Evolutionary conservation across 2,888 invertebrate species (phyloP).

Genomic region (Leucoptera coffeella): DNA sequence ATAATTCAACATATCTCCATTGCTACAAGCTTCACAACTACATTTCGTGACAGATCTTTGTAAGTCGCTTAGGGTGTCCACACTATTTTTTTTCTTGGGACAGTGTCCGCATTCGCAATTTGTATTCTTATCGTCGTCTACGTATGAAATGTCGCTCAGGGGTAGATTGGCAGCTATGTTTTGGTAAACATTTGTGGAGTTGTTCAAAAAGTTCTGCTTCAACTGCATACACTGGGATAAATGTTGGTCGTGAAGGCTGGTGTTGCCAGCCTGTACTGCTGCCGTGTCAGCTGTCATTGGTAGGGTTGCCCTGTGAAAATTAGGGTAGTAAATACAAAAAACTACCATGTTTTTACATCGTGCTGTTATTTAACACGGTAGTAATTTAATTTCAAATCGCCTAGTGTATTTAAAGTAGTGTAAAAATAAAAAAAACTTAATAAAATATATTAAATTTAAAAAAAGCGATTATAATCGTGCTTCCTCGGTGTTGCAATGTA

Average conservation of each 20-base stretch:
- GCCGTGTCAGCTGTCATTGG: conserved; percentile 69
- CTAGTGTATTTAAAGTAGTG: background rate
- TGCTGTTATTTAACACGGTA: too few species aligned
- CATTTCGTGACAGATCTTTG: conserved; percentile 39
- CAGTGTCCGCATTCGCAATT: conserved; percentile 43
- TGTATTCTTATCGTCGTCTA: conserved; percentile 28
- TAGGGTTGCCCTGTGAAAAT: conserved; percentile 71
- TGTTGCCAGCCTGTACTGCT: conserved; percentile 33
- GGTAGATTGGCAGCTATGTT: conserved; percentile 29
- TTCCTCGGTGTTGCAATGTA: too few species aligned
- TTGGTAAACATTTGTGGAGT: conserved; percentile 35
- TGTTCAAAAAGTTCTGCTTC: conserved; percentile 42
- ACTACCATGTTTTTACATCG: too few species aligned
- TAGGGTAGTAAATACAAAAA: too few species aligned
- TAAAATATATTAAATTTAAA: too few species aligned
- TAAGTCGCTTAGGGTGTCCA: conserved; percentile 36
- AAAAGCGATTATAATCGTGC: too few species aligned
- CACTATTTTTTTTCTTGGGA: conserved; percentile 26
- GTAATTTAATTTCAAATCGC: background rate
- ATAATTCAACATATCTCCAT: conserved; percentile 36
- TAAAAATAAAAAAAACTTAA: too few species aligned
- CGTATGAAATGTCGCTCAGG: conserved; percentile 32
- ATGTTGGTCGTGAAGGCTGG: conserved; percentile 35
- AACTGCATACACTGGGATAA: conserved; percentile 42
- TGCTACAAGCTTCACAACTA: conserved; percentile 34